Evolutionary conservation across 2,888 invertebrate genomes (phyloP).

Genomic region (Drosophila affinis): DNA sequence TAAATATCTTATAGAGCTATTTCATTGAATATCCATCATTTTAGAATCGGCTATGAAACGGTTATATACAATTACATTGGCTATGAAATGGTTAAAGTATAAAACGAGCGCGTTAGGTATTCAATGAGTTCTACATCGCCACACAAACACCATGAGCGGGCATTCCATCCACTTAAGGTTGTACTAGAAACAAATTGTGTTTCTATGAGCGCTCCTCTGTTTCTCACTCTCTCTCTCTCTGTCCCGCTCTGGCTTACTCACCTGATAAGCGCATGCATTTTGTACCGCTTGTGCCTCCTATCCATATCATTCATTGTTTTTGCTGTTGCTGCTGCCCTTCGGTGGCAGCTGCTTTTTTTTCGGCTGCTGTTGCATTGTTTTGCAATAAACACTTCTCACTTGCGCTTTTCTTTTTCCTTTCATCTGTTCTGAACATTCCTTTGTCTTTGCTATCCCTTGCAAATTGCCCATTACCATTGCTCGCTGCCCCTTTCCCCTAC

Average conservation of each 20-base stretch:
- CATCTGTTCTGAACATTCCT: slow-evolving; percentile 2
- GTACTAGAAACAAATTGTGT: too few relatives aligned
- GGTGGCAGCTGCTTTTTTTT: slow-evolving; percentile 5
- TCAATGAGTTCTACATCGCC: neutral
- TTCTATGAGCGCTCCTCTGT: neutral
- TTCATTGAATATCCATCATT: too few relatives aligned
- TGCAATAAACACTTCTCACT: slow-evolving; percentile 41
- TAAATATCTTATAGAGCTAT: too few relatives aligned
- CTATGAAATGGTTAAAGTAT: too few relatives aligned
- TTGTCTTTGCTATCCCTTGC: slow-evolving; percentile 32
- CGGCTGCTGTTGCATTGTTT: slow-evolving; percentile 31
- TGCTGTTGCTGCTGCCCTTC: neutral
- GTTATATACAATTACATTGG: too few relatives aligned
- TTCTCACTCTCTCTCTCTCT: neutral
- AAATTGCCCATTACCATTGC: slow-evolving; percentile 26
- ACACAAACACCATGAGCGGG: neutral
- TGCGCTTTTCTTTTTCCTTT: slow-evolving; percentile 6
- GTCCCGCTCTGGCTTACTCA: too few relatives aligned
- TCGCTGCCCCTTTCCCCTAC: neutral
- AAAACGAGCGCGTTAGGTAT: neutral
- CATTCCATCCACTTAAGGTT: neutral
- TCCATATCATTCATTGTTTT: slow-evolving; percentile 10
- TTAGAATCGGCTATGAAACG: too few relatives aligned
- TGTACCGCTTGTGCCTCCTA: neutral
- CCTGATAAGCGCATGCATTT: neutral